Evolutionary conservation across 1,140 invertebrate species (phyloP), one percentile per base, ranked within the genome.

Genomic region (Drosophila azteca): DNA sequence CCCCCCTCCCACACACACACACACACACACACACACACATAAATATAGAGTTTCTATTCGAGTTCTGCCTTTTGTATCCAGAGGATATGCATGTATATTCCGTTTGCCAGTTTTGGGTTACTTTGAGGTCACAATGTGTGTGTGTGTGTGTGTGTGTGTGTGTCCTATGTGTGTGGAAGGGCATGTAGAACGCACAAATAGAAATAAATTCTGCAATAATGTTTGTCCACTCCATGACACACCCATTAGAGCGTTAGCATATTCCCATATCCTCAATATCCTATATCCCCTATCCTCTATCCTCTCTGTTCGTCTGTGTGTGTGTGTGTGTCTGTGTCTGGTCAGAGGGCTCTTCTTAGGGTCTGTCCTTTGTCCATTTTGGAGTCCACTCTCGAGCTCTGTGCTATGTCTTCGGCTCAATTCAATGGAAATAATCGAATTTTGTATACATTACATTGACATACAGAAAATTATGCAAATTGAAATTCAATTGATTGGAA

Each of bases 401-500:
- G 17, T 39, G 64, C 81, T 77, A 88, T 79, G 79, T 88, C 83
- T 88, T 75, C 76, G 77, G 83, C 63, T 88, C 83, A 89, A 83
- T 88, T 89, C 79, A 83, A 88, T 83, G 79, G 84, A 88, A 88
- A 89, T 88, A 88, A 88, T 88, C 84, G 83, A 88, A 79, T 88
- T 88, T 79, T 63, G 87, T 74, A 88, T 69, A 83, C 83, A 88
- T 88, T 88, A 88, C 83, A 70, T 83, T 88, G 79, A 79, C 83
- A 88, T 88, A 83, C 45, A 63, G 77, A 67, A 88, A 88, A 88
- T 88, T 88, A 88, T 88, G 83, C 83, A 88, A 88, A 88, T 88
- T 88, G 83, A 76, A 88, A 82, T 88, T 88, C 83, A 88, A 88
- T 88, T 88, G 83, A 88, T 88, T 88, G 83, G 83, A 88, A 88